A percentile compares a stretch with the other conserved stretches of the same genome.
These are phyloP conservation scores for Eciton burchellii DNA, from an alignment of 1,140 invertebrate species.

Conservation along the genomic window DNA sequence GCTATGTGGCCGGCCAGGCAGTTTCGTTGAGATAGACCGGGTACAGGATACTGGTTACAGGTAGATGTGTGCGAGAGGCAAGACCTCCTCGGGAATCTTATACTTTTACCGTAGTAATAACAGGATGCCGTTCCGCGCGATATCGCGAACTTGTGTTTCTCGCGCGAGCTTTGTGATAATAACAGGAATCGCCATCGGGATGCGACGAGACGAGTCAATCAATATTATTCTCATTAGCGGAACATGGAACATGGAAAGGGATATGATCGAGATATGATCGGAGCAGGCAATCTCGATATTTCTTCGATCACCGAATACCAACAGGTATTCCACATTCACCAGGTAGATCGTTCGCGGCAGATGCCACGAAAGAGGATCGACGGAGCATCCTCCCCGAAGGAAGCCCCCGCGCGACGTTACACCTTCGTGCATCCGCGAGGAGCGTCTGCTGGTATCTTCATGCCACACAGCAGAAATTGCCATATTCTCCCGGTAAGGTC, in stretches of 20 bases:
- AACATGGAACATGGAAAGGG: too few species aligned
- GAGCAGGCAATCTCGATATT: too few species aligned
- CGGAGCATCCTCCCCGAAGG: neutral
- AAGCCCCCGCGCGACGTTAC: neutral
- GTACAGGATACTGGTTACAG: too few species aligned
- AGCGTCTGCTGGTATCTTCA: conserved; percentile 5
- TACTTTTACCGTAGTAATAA: neutral
- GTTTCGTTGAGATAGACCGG: conserved; percentile 31
- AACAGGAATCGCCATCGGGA: too few species aligned
- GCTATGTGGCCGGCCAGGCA: conserved; percentile 45
- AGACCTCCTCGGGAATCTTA: neutral
- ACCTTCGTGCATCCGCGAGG: neutral
- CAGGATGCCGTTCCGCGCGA: too few species aligned
- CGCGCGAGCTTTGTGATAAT: too few species aligned
- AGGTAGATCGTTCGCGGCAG: conserved; percentile 15
- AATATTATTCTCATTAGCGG: too few species aligned
- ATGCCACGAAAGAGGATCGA: conserved; percentile 1
- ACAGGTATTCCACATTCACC: too few species aligned
- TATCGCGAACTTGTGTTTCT: too few species aligned
- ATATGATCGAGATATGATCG: too few species aligned
- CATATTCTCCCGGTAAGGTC: conserved; percentile 1
- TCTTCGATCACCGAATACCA: too few species aligned
- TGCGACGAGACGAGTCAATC: too few species aligned
- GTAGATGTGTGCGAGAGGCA: neutral
- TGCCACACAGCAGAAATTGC: neutral